Evolutionary conservation across 2,797 vertebrate species (phyloP).

Genomic region (Vipera latastei): DNA sequence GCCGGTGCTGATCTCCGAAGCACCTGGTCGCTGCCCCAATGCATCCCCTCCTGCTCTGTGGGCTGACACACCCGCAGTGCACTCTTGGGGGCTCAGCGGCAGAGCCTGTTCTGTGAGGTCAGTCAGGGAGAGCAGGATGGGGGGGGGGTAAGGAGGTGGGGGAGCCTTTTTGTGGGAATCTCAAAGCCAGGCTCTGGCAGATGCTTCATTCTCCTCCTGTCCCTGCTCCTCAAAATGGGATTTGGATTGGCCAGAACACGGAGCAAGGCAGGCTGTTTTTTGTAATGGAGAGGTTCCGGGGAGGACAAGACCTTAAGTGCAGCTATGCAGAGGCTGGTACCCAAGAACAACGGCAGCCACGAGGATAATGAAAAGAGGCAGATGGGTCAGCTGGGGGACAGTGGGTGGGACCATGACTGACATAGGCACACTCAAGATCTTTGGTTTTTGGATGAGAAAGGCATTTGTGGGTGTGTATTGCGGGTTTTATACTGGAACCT

Average conservation of each 20-base stretch:
- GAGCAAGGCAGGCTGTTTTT: not conserved
- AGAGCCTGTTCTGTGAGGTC: not conserved
- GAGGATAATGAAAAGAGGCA: not conserved
- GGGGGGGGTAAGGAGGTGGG: not conserved
- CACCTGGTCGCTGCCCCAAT: not conserved
- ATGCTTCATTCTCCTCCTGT: not conserved
- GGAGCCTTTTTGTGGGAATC: not conserved
- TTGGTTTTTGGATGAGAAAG: not conserved
- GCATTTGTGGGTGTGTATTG: not conserved
- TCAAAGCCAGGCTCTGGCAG: not conserved
- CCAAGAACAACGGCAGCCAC: not conserved
- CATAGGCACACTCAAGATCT: not conserved
- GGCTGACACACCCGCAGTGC: no score
- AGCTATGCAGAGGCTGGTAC: not conserved
- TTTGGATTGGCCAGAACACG: not conserved
- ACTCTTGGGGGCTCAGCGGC: not conserved
- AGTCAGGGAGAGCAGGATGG: not conserved
- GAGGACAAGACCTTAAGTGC: not conserved
- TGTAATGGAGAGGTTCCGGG: not conserved
- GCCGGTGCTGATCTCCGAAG: not conserved
- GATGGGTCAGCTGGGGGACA: not conserved
- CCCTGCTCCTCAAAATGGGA: not conserved
- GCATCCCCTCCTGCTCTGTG: not conserved
- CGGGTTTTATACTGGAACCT: not conserved
- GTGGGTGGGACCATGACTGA: not conserved